phyloP scores from a whole-genome alignment of 2,113 vertebrate genomes.

The Poeciliopsis prolifica region DNA sequence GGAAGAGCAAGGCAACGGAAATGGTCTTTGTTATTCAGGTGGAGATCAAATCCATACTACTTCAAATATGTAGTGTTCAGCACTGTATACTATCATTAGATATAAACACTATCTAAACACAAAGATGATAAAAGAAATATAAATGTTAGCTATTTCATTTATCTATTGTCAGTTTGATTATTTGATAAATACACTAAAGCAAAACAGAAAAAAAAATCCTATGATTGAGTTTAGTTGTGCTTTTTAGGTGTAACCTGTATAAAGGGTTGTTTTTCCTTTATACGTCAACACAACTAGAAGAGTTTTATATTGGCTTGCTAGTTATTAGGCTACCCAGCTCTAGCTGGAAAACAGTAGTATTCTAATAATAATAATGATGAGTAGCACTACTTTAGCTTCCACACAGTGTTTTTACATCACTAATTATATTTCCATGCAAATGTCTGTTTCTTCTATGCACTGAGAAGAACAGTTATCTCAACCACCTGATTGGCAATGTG shows the following conservation, averaged over 20 bases:
- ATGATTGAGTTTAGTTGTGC: too few species aligned
- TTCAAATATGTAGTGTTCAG: conserved; percentile 9
- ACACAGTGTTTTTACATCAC: not conserved
- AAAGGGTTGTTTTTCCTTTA: not conserved
- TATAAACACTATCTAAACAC: not conserved
- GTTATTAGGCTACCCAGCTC: not conserved
- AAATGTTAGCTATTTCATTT: not conserved
- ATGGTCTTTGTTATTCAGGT: conserved; percentile 90
- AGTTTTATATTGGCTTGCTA: not conserved
- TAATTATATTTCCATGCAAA: too few species aligned
- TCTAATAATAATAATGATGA: not conserved
- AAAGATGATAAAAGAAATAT: not conserved
- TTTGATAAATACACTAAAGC: not conserved
- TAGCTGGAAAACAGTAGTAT: not conserved
- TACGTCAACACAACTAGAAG: not conserved
- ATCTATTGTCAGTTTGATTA: too few species aligned
- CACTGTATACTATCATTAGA: conserved; percentile 13
- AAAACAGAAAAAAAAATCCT: not conserved
- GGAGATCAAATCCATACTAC: conserved; percentile 70
- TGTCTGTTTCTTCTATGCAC: not conserved
- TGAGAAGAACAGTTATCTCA: not conserved
- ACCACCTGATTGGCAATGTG: not conserved
- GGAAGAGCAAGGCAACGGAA: conserved; percentile 80
- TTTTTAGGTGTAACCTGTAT: too few species aligned
- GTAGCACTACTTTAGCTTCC: not conserved